Evolutionary conservation across 2,797 vertebrate species (phyloP), one percentile per base, ranked within the genome.

Genomic region (Picus viridis): DNA sequence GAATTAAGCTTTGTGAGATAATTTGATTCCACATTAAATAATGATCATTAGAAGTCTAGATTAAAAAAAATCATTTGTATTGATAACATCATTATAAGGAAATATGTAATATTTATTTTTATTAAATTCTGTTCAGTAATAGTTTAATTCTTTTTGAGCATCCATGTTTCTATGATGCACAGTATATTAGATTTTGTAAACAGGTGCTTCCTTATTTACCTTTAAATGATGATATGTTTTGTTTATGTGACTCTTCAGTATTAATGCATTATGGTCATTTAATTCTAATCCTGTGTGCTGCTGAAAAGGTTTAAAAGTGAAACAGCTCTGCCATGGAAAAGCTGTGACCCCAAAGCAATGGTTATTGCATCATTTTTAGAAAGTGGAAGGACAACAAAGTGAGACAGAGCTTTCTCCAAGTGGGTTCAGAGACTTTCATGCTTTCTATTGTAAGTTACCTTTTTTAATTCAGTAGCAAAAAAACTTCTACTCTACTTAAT

Each of bases 381-480:
- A 82, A 56, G 17, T 62, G 20, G 16, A 81, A 74, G 14, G 61
- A 10, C 41, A 85, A 26, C 9, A 23, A 45, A 70, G 43, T 68
- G 49, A 58, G 29, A 30, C 34, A 43, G 43, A 30, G 12, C 7
- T 80, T 85, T 54, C 12, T 64, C 54, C 47, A 73, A 17, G 27
- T 13, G 12, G 4, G 7, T 56, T 79, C 20, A 72, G 47, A 72
- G 6, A 53, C 20, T 72, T 74, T 72, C 9, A 11, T 62, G 29
- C 13, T 69, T 91, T 62, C 30, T 71, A 18, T 22, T 74, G 0
- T 62, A 73, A 79, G 32, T 62, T 89, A 43, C 4, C 26, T 83
- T 91, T 89, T 78, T 56, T 86, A 69, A 81, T 83, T 89, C 58
- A 62, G 83, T 89, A 85, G 4, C 14, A 70, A 86, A 80, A 72